phyloP scores from a whole-genome alignment of 2,113 vertebrate genomes.

The Nestor notabilis region DNA sequence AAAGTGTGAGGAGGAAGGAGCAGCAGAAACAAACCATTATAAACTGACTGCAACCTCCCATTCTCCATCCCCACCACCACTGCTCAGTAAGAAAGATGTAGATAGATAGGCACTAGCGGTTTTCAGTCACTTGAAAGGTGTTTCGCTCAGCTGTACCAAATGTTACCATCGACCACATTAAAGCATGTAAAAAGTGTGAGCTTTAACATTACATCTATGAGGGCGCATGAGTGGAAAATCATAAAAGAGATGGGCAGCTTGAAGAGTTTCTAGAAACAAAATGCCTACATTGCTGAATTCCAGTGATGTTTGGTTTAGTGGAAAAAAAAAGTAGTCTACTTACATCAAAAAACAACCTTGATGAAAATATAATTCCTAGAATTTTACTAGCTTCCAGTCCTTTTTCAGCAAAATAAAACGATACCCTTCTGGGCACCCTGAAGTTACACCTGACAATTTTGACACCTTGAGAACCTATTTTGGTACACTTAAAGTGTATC shows the following conservation, averaged over 20 bases:
- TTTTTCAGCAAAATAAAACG: neutral
- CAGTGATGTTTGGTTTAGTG: neutral
- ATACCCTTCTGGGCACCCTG: neutral
- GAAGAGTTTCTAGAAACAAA: neutral
- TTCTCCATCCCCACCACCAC: neutral
- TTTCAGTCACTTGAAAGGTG: neutral
- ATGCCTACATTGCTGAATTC: neutral
- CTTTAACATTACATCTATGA: neutral
- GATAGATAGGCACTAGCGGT: neutral
- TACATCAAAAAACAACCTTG: neutral
- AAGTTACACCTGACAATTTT: neutral
- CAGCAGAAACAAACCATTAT: neutral
- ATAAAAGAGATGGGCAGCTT: neutral
- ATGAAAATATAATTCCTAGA: neutral
- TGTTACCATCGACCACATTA: neutral
- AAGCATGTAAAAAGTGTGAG: neutral
- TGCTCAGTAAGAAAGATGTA: neutral
- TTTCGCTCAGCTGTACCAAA: neutral
- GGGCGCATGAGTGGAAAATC: neutral
- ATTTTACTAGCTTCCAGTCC: neutral
- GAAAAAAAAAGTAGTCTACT: neutral
- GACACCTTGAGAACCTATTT: neutral
- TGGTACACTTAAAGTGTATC: neutral
- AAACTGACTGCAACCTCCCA: neutral
- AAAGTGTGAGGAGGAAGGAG: neutral